A percentile compares a stretch with the other conserved stretches of the same genome.
Evolutionary conservation across 1,140 invertebrate species (phyloP).

Genomic region (Antheraea mylitta): DNA sequence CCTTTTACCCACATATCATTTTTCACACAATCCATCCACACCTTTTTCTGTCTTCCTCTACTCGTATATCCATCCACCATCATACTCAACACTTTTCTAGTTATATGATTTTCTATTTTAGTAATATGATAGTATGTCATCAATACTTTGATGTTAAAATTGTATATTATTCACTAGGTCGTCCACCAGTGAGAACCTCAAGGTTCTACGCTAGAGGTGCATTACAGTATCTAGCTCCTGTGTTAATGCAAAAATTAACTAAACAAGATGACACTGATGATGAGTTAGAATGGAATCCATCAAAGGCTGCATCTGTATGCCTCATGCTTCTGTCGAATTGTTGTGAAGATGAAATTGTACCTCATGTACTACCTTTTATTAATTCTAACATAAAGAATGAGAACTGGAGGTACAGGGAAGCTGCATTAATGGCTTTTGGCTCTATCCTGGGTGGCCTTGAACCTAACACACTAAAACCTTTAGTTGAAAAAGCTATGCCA

Average conservation of each 20-base stretch:
- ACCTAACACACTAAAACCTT: constrained; percentile 90
- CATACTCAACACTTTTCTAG: too few relatives aligned
- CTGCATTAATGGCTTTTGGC: constrained; percentile 99
- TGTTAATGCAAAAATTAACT: constrained; percentile 95
- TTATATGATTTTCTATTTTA: too few relatives aligned
- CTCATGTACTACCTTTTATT: constrained; percentile 97
- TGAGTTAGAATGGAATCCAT: constrained; percentile 99
- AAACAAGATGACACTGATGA: constrained; percentile 97
- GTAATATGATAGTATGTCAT: too few relatives aligned
- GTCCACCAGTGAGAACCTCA: constrained; percentile 93
- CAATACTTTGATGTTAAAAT: neutral
- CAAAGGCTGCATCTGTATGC: constrained; percentile 99
- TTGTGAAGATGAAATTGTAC: constrained; percentile 98
- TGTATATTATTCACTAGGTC: constrained; percentile 77
- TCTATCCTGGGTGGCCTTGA: constrained; percentile 98
- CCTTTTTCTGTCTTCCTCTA: too few relatives aligned
- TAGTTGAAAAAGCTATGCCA: constrained; percentile 98
- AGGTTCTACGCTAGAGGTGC: constrained; percentile 97
- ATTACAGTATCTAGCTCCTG: constrained; percentile 95
- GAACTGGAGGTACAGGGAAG: constrained; percentile 98
- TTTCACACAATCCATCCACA: too few relatives aligned
- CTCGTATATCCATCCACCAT: too few relatives aligned
- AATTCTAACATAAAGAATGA: constrained; percentile 95
- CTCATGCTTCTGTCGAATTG: constrained; percentile 98
- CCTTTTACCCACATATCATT: too few relatives aligned